Conservation (phyloP, 2,888 invertebrate genomes). For the Pterobdella sp. region DNA sequence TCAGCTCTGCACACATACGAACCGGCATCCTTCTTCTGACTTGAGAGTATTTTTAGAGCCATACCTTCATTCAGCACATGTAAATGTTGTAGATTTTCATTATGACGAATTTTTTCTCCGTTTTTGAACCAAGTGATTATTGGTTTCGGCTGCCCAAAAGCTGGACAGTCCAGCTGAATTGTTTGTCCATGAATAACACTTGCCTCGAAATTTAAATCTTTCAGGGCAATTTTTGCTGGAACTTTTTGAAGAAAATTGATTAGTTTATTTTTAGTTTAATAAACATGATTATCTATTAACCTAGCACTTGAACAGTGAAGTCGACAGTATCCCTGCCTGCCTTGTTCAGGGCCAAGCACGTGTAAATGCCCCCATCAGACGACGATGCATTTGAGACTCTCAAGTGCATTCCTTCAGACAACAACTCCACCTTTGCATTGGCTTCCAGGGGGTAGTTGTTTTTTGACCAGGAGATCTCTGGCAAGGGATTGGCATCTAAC, state of each 20-base stretch:
- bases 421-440: conserved; percentile 39
- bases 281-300: no score
- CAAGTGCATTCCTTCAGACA: conserved; percentile 44
- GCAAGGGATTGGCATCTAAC: conserved; percentile 46
- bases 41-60: conserved; percentile 41
- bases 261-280: no score
- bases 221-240: conserved; percentile 44
- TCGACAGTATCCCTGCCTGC: conserved; percentile 49
- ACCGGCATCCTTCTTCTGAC: conserved; percentile 49
- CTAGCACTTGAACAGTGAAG: conserved; percentile 42
- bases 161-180: conserved; percentile 47
- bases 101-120: conserved; percentile 36
- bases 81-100: conserved; percentile 19
- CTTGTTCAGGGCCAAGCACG: conserved; percentile 53
- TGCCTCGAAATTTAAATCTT: conserved; percentile 40
- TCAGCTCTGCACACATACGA: conserved; percentile 52
- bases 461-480: conserved; percentile 46
- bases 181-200: conserved; percentile 41
- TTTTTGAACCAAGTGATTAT: conserved; percentile 52
- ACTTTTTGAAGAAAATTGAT: no score
- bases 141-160: conserved; percentile 50
- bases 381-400: conserved; percentile 42
- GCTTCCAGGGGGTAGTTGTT: conserved; percentile 40
- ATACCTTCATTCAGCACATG: conserved; percentile 31
- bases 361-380: conserved; percentile 45